Base-by-base conservation (phyloP, 2,113 vertebrate genomes). In the Odocoileus virginianus region DNA sequence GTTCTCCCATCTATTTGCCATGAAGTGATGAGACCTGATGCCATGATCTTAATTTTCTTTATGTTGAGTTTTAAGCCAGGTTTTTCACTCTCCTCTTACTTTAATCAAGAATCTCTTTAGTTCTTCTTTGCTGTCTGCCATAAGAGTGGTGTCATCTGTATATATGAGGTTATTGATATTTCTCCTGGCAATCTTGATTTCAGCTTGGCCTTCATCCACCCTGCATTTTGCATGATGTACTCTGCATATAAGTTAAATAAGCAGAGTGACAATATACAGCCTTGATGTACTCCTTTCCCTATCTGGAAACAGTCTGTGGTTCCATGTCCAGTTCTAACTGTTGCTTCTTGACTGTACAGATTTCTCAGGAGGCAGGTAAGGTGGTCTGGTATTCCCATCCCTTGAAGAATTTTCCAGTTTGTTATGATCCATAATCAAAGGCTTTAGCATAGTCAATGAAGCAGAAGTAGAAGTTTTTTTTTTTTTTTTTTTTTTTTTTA, bases 211-310 rank as follows among this genome's bases (percentile, higher is more conserved):
- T 67, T 67, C 17, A 67, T 67, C 9, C 5, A 1, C 33, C 33
- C n/a, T 36, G 64, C 17, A 67, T 67, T 36, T 67, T 36, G 9
- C 64, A 67, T 64, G 33, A 36, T 36, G n/a, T 71, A 10, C 17
- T 21, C 64, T 36, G 17, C n/a, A 71, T 71, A 36, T 21, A 36
- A 71, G n/a, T 36, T 71, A 71, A 71, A 36, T 71, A 71, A 36
- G 4, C n/a, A 71, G 64, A 5, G n/a, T 71, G 64, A 36, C 64
- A 71, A 71, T n/a, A 71, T 71, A 36, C 17, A 71, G 9, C 64
- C 17, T 71, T 71, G 64, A 36, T 0, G 0, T 71, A 21, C 64
- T 71, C 30, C 17, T 71, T 71, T 36, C n/a, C 64, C n/a, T 36
- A 36, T 21, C 36, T 36, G 8, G 64, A 71, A 36, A 5, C 9